Evolutionary conservation across 2,113 vertebrate genomes (phyloP), one percentile per base, ranked within the genome.

Genomic region (Rafetus swinhoei): DNA sequence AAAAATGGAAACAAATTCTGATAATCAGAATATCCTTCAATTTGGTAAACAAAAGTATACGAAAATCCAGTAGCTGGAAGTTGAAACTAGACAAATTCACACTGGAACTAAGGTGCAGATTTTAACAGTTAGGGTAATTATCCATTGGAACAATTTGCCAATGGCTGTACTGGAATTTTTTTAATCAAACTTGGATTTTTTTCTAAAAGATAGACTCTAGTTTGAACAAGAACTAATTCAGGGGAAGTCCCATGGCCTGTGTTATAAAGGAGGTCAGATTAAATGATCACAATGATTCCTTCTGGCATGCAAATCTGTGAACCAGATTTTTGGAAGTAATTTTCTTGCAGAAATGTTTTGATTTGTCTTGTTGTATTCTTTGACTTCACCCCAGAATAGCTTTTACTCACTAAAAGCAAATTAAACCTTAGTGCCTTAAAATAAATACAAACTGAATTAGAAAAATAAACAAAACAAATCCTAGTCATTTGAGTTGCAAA

Each of bases 381-480:
- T 12, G 87, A 76, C 65, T 62, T 93, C 83, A 74, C 81, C 93
- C 62, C 79, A 69, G 84, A 19, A 0, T 59, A 94, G 59, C 81
- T 88, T 88, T 95, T 52, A 29, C 32, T 6, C 32, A 81, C 79
- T 82, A 91, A 65, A 60, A 35, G 35, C 25, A 56, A 95, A 96
- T 93, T 56, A 80, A 76, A 57, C 22, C 76, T 39, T 69, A 79
- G 65, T 54, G 79, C 81, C 83, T 76, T 60, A 59, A 94, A 95
- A 96, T 85, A 87, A 96, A 92, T 55, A 89, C 56, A 85, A 93
- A 87, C 35, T 55, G 55, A 65, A 77, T 77, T 55, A 9, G 25
- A 59, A 79, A 84, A 54, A 54, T 54, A 54, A 54, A 72, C 65
- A 72, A 35, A 77, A 77, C 13, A 13, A 82, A 22, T 0, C 5